These are phyloP conservation scores for Polyploca ridens DNA, from an alignment of 2,888 invertebrate species.

Conservation along the genomic window DNA sequence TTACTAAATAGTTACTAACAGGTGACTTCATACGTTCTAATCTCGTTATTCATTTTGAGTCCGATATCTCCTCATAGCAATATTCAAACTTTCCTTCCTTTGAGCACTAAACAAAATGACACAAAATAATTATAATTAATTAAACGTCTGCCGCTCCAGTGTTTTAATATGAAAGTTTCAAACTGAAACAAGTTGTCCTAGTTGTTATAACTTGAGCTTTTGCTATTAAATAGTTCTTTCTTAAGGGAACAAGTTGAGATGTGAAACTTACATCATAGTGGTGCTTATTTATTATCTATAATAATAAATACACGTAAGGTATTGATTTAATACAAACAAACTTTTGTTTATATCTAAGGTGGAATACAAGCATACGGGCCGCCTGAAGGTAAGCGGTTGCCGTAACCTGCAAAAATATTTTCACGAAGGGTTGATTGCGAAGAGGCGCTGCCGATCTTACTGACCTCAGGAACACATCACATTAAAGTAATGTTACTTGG, in stretches of 20 bases:
- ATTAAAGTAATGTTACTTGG: too few species aligned
- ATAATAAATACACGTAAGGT: constrained; percentile 15
- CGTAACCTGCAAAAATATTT: too few species aligned
- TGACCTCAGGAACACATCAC: too few species aligned
- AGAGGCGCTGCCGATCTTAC: too few species aligned
- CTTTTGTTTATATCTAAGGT: too few species aligned
- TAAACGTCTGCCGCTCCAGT: constrained; percentile 22
- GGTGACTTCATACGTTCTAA: not conserved
- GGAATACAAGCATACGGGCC: too few species aligned
- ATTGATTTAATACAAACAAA: not conserved
- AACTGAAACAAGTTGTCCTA: constrained; percentile 48
- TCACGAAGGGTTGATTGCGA: too few species aligned
- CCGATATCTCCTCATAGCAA: not conserved
- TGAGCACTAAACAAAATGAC: constrained; percentile 9
- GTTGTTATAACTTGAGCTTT: constrained; percentile 53
- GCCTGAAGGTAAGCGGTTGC: too few species aligned
- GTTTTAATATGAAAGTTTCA: constrained; percentile 54
- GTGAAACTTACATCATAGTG: constrained; percentile 29
- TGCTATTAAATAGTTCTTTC: constrained; percentile 56
- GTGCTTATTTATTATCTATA: constrained; percentile 23
- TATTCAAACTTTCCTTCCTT: not conserved
- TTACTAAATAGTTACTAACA: too few species aligned
- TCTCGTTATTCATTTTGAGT: not conserved
- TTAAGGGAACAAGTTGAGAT: constrained; percentile 48
- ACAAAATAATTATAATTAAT: constrained; percentile 14